Evolutionary conservation across 23 tunicate species (phyloP).

Genomic region (Trididemnum miniatum): DNA sequence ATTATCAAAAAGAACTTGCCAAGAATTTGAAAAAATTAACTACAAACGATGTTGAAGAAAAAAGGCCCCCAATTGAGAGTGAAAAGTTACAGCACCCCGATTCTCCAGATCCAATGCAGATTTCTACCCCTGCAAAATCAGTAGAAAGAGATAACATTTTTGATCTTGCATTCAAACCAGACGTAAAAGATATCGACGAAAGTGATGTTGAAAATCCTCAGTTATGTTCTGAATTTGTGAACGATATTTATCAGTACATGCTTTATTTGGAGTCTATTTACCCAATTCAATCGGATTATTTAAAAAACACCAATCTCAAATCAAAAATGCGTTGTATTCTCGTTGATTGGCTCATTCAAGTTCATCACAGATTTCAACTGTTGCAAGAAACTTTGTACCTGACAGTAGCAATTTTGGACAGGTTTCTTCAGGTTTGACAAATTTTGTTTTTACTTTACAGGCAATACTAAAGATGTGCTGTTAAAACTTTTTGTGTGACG

Average conservation of each 20-base stretch:
- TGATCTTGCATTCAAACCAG: constrained; percentile 48
- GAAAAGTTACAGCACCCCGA: not conserved
- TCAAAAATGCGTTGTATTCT: constrained; percentile 84
- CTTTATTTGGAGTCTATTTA: constrained; percentile 69
- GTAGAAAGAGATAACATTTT: constrained; percentile 40
- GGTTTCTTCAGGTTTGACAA: constrained; percentile 70
- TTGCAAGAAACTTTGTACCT: constrained; percentile 93
- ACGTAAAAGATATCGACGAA: constrained; percentile 69
- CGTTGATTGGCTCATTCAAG: constrained; percentile 99
- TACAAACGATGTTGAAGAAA: constrained; percentile 19
- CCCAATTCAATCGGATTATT: constrained; percentile 46
- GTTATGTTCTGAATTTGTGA: constrained; percentile 87
- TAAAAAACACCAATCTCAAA: constrained; percentile 60
- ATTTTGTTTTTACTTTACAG: too few species aligned
- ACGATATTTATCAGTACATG: constrained; percentile 93
- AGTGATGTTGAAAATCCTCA: constrained; percentile 86
- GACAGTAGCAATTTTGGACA: constrained; percentile 92
- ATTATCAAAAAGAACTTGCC: constrained; percentile 1
- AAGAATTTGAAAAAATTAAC: constrained; percentile 16
- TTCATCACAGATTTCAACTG: constrained; percentile 92
- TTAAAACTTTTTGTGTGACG: too few species aligned
- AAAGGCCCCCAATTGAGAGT: not conserved
- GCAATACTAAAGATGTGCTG: too few species aligned
- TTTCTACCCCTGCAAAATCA: constrained; percentile 19
- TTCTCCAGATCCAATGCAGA: constrained; percentile 39